Percentiles rank a stretch among this genome's conserved stretches.
Evolutionary conservation across 2,113 vertebrate genomes (phyloP).

Genomic region (Dicrurus megarhynchus): DNA sequence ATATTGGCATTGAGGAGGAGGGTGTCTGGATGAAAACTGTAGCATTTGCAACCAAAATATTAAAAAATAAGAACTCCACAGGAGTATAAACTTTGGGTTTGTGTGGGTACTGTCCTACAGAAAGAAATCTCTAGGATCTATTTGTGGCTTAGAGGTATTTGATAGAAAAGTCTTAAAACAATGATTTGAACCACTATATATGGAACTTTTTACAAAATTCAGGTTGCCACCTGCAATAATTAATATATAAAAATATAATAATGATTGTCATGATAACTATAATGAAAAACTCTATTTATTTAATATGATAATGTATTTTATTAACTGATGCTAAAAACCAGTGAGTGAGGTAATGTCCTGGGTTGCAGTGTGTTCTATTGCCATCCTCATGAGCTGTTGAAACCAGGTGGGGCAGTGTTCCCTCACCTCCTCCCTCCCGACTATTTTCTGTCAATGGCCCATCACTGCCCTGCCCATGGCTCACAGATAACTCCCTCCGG

Average conservation of each 20-base stretch:
- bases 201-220: background rate
- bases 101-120: background rate
- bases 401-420: too few species aligned
- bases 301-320: background rate
- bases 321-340: background rate
- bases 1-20: background rate
- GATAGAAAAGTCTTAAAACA: background rate
- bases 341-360: background rate
- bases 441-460: too few species aligned
- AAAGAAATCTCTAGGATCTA: background rate
- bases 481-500: too few species aligned
- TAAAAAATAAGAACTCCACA: background rate
- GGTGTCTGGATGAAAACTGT: background rate
- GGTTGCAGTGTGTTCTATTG: too few species aligned
- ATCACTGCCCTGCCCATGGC: too few species aligned
- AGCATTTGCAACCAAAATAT: background rate
- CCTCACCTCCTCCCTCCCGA: too few species aligned
- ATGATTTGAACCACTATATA: background rate
- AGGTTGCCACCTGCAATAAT: background rate
- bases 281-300: background rate
- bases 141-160: background rate
- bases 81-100: background rate
- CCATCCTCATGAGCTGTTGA: too few species aligned
- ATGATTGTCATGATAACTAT: background rate
- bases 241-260: background rate